Base-by-base conservation (phyloP, 92 coral and sea anemone genomes). In the Virgularia gustaviana region DNA sequence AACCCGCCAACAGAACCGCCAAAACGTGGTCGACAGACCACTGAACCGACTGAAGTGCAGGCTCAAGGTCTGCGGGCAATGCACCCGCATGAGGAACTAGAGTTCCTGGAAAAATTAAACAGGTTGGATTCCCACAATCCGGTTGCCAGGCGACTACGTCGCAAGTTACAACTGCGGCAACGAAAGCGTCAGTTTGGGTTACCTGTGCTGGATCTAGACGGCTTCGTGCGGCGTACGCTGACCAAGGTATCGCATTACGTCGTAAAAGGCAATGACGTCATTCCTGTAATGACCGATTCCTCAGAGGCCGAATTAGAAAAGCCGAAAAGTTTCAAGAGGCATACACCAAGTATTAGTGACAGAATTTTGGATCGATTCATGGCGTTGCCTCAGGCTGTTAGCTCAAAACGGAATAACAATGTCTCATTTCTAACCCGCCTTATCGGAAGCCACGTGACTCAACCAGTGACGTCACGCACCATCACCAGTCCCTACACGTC, bases 401-500 rank as follows among this genome's bases (percentile, higher is more conserved):
- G 85, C 25, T 80, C 83, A 29, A 49, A 68, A 68, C 61, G 60
- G 18, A 61, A 16, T 33, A 49, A 51, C 30, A 59, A 49, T 44
- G 75, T 68, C 43, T 81, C 88, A 23, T 88, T 86, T 60, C 37
- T 89, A n/a, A 82, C 77, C 18, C 90, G 94, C 13, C 87, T 89
- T 53, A 78, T 92, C 27, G 98, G 98, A 23, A 89, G 88, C 9
- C 84, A 87, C 63, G n/a, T n/a, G n/a, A n/a, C n/a, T n/a, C 70
- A 71, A 22, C 84, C 85, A 71, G 77, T 87, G n/a, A 71, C 83
- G 41, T 51, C 79, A 30, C 85, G 98, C 71, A 85, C 87, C 29
- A 83, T 92, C 24, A 92, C 96, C 72, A 92, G 98, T 75, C 98
- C 98, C n/a, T 92, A 92, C 87, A 92, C 98, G 65, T 85, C 96